Evolutionary conservation across 2,113 vertebrate genomes (phyloP).

Genomic region (Sprattus sprattus): DNA sequence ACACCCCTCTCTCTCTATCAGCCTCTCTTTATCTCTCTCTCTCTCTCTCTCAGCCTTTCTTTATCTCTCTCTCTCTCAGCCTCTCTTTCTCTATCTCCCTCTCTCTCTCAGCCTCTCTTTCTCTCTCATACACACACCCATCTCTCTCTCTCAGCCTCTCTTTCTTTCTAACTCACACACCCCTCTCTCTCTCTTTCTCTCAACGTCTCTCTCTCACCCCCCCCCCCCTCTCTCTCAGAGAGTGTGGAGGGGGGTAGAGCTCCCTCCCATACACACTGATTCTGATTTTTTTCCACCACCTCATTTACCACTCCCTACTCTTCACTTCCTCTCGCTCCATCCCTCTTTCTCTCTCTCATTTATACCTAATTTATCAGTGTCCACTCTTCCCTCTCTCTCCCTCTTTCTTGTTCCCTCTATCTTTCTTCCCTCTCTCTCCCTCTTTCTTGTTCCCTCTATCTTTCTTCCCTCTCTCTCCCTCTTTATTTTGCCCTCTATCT

Average conservation of each 20-base stretch:
- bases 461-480: background rate
- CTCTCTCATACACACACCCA: background rate
- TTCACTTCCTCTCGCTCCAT: background rate
- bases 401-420: background rate
- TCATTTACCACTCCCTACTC: slow-evolving; percentile 16
- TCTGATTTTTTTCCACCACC: background rate
- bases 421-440: background rate
- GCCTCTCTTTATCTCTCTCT: too few relatives aligned
- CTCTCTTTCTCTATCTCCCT: too few relatives aligned
- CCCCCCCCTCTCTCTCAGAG: background rate
- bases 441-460: background rate
- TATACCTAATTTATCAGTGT: background rate
- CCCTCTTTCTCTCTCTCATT: background rate
- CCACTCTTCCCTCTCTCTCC: background rate
- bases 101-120: background rate
- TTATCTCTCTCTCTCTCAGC: too few relatives aligned
- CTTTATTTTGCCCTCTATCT: too few relatives aligned
- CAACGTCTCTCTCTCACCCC: background rate
- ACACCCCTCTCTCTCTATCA: background rate
- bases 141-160: background rate
- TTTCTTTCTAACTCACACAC: background rate
- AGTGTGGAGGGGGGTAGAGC: background rate
- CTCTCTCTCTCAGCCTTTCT: too few relatives aligned
- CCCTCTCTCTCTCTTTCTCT: background rate
- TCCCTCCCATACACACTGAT: background rate